Percentiles rank a stretch among this genome's conserved stretches.
Evolutionary conservation across 2,113 vertebrate genomes (phyloP).

Genomic region (Indicator maculatus): DNA sequence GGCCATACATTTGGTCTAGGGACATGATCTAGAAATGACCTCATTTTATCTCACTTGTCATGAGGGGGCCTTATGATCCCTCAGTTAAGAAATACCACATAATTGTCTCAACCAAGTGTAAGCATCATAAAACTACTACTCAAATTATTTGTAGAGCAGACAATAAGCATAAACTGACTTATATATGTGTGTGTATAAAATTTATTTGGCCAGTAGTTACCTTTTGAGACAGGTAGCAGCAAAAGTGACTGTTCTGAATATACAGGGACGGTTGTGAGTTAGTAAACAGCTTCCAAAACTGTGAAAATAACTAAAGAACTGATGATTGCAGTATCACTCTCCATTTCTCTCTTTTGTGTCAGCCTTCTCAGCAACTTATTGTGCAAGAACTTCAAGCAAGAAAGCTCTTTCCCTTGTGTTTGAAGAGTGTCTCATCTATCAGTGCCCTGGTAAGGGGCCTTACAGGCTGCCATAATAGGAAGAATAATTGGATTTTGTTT

Average conservation of each 20-base stretch:
- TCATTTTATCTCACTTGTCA: neutral
- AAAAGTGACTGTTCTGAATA: neutral
- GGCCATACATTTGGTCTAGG: rapidly evolving
- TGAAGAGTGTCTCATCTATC: neutral
- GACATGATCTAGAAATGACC: neutral
- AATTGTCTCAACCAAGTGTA: neutral
- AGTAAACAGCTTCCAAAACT: neutral
- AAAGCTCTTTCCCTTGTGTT: neutral
- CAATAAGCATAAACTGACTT: neutral
- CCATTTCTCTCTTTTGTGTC: neutral
- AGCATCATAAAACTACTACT: neutral
- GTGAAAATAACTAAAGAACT: neutral
- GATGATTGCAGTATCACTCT: neutral
- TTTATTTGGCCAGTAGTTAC: neutral
- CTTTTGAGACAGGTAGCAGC: neutral
- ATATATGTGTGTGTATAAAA: no score
- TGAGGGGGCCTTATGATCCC: neutral
- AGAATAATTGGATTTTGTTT: neutral
- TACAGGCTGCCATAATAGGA: neutral
- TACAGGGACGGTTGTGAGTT: neutral
- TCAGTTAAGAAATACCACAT: neutral
- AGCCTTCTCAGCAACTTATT: neutral
- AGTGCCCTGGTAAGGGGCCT: neutral
- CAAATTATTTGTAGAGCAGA: neutral
- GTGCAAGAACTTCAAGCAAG: neutral